Conservation (phyloP, 2,888 invertebrate genomes). For the Pantelozetes paolii region DNA sequence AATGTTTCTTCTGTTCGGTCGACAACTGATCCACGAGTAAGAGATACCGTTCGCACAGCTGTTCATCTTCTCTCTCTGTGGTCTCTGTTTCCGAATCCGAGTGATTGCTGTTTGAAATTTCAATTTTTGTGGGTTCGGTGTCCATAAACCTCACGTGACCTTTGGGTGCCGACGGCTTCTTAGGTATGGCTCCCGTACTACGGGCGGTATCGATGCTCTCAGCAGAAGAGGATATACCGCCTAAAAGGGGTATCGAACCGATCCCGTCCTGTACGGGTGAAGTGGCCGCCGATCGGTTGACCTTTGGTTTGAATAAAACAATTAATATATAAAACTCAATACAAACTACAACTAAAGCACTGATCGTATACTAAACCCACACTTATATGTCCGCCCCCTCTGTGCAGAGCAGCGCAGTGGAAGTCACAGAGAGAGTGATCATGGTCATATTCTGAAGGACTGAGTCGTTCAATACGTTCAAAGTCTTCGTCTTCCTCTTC, state of each 20-base stretch:
- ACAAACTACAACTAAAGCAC: not conserved
- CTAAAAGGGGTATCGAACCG: constrained; percentile 29
- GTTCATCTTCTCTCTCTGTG: constrained; percentile 72
- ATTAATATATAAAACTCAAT: not conserved
- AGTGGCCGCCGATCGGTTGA: constrained; percentile 76
- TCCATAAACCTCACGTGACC: constrained; percentile 48
- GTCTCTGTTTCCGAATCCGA: constrained; percentile 83
- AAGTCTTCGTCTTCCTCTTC: constrained; percentile 39
- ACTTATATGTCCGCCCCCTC: constrained; percentile 66
- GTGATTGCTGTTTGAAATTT: constrained; percentile 55
- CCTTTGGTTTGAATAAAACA: constrained; percentile 57
- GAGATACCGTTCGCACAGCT: constrained; percentile 82
- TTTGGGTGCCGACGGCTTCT: constrained; percentile 55
- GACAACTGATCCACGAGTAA: constrained; percentile 87
- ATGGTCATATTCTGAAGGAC: constrained; percentile 45
- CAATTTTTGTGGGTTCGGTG: constrained; percentile 44
- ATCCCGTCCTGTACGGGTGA: constrained; percentile 75
- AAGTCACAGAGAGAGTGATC: constrained; percentile 70
- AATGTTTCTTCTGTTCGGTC: constrained; percentile 83
- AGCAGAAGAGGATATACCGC: constrained; percentile 16
- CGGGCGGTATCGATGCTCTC: not conserved
- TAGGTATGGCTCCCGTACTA: constrained; percentile 58
- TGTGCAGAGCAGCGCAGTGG: constrained; percentile 90
- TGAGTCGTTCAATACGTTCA: constrained; percentile 41
- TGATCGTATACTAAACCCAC: constrained; percentile 40